Percentiles rank a stretch among this genome's conserved stretches.
Evolutionary conservation across 2,888 invertebrate genomes (phyloP).

Genomic region (Macrophya alboannulata): DNA sequence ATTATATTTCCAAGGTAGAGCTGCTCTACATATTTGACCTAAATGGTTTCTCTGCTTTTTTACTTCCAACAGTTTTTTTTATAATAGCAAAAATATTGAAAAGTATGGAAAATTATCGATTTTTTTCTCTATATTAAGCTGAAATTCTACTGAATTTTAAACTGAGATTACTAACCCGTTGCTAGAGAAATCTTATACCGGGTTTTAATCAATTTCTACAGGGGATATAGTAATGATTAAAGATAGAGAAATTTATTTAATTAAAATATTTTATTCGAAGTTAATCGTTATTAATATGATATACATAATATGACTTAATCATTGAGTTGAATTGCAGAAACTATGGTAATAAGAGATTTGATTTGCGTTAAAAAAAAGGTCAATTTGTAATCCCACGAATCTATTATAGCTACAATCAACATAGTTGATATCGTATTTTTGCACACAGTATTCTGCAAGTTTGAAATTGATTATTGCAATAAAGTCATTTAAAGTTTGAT

Average conservation of each 20-base stretch:
- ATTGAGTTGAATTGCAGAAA: neutral
- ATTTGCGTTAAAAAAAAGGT: neutral
- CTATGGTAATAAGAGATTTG: neutral
- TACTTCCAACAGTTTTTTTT: neutral
- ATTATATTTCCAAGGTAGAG: conserved; percentile 26
- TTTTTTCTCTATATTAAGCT: neutral
- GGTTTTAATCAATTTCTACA: neutral
- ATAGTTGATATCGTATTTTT: neutral
- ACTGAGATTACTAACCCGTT: neutral
- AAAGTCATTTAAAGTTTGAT: neutral
- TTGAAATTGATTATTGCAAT: neutral
- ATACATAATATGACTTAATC: neutral
- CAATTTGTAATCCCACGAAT: neutral
- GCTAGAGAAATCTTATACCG: neutral
- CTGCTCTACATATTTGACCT: conserved; percentile 19
- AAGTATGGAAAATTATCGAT: neutral
- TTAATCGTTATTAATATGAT: conserved; percentile 17
- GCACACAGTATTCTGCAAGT: neutral
- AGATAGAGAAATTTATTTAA: neutral
- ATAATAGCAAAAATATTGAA: neutral
- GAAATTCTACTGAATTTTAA: neutral
- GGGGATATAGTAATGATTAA: neutral
- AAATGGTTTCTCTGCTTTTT: neutral
- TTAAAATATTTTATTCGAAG: conserved; percentile 42
- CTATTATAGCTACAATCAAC: neutral